phyloP scores from a whole-genome alignment of 2,797 vertebrate genomes.

The Darevskia nairensis region DNA sequence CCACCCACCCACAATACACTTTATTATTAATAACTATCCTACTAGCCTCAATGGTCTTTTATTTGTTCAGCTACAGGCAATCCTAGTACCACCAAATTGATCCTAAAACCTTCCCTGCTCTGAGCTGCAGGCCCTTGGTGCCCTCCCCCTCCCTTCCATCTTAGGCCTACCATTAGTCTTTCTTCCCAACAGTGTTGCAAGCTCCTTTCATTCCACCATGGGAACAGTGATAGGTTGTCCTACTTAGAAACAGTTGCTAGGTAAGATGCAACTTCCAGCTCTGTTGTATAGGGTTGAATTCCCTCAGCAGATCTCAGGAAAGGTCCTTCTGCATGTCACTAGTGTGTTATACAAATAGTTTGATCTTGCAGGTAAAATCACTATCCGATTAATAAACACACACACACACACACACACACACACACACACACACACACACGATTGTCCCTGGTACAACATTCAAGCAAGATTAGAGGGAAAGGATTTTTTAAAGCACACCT shows the following conservation, averaged over 20 bases:
- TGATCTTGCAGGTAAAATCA: constrained; percentile 68
- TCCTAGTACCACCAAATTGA: constrained; percentile 36
- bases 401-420: background rate
- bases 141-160: constrained; percentile 64
- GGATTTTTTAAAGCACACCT: rapidly evolving
- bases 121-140: constrained; percentile 24
- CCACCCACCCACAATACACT: background rate
- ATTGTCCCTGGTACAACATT: background rate
- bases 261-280: constrained; percentile 69
- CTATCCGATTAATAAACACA: constrained; percentile 61
- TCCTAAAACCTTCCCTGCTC: constrained; percentile 63
- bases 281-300: constrained; percentile 74
- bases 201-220: constrained; percentile 62
- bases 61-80: constrained; percentile 35
- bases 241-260: constrained; percentile 75
- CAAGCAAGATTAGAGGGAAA: background rate
- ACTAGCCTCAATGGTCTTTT: constrained; percentile 39
- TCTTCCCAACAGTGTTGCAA: constrained; percentile 70
- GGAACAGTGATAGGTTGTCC: constrained; percentile 69
- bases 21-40: constrained; percentile 55
- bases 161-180: constrained; percentile 53
- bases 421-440: background rate
- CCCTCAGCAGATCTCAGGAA: constrained; percentile 68
- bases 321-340: constrained; percentile 73
- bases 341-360: constrained; percentile 55